These are phyloP conservation scores for Poecilia velifera DNA, from an alignment of 2,797 vertebrate species.

Conservation along the genomic window DNA sequence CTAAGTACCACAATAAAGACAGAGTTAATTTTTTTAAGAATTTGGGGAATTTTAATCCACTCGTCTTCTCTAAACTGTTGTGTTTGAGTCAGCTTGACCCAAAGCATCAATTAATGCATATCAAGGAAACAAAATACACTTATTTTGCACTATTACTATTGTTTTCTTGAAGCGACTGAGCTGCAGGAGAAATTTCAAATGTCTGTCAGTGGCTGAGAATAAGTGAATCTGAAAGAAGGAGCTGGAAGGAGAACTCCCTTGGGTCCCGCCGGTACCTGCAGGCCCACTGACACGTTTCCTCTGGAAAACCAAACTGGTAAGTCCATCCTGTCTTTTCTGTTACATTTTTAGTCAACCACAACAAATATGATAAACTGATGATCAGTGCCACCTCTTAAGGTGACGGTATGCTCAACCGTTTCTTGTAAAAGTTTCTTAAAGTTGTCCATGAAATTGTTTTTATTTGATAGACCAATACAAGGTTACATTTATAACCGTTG, in stretches of 20 bases:
- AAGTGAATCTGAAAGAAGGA: not conserved
- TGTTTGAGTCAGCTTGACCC: not conserved
- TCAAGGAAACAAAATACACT: not conserved
- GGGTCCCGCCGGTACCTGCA: not conserved
- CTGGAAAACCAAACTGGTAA: not conserved
- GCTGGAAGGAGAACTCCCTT: not conserved
- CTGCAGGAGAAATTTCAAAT: not conserved
- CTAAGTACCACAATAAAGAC: not conserved
- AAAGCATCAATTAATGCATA: not conserved
- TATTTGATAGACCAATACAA: not conserved
- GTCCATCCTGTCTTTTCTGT: not conserved
- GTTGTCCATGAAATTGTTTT: not conserved
- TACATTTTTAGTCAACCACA: not conserved
- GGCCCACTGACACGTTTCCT: not conserved
- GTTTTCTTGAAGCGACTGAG: not conserved
- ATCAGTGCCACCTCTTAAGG: not conserved
- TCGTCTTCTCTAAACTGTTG: not conserved
- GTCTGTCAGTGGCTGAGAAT: not conserved
- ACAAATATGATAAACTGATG: not conserved
- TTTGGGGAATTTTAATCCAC: not conserved
- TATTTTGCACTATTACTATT: not conserved
- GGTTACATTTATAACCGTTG: not conserved
- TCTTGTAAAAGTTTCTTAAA: not conserved
- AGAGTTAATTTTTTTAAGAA: not conserved
- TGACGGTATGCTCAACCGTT: not conserved